Base-by-base conservation (phyloP, 2,888 invertebrate species). In the Mimas tiliae region DNA sequence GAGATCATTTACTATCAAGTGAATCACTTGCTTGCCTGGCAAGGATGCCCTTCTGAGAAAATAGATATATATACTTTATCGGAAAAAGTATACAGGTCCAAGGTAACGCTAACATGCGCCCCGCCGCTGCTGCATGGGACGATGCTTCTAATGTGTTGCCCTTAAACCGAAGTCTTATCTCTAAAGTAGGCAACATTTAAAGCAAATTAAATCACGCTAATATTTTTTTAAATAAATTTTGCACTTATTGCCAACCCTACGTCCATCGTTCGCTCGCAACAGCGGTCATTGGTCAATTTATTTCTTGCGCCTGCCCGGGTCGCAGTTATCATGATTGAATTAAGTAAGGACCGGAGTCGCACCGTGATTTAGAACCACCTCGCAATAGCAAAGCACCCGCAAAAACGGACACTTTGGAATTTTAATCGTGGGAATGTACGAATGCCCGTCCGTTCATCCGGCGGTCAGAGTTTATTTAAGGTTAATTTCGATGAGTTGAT, bases 291-390 rank as follows among this genome's bases (percentile, higher is more conserved):
- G 93, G 91, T 91, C 91, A 91, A 93, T 93, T 90, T 90, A 92
- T 91, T 92, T 92, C 85, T 92, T 89, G 89, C 87, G 81, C 82
- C 80, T 77, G 81, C 73, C 78, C 79, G 82, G 86, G 83, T 84
- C 87, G 87, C 91, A 89, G 93, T 91, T 93, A 94, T 93, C 93
- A 87, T 89, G 92, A 94, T 93, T 93, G 92, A 93, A 94, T 94
- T 91, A 93, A 90, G 87, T 85, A 86, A 86, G 82, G 79, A 75
- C 77, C 82, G 80, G 81, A 79, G 81, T 81, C 82, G 87, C 85
- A 81, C 81, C 78, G 75, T 89, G 89, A 91, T 90, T 90, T 89
- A 90, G 85, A 78, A 66, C 76, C 16, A 53, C 45, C 65, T 73
- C 34, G 48, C 47, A 33, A 34, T 42, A 50, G 38, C 63, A 51